Percentiles rank a stretch among this genome's conserved stretches.
Evolutionary conservation across 2,113 vertebrate genomes (phyloP).

Genomic region (Turdus rufiventris): DNA sequence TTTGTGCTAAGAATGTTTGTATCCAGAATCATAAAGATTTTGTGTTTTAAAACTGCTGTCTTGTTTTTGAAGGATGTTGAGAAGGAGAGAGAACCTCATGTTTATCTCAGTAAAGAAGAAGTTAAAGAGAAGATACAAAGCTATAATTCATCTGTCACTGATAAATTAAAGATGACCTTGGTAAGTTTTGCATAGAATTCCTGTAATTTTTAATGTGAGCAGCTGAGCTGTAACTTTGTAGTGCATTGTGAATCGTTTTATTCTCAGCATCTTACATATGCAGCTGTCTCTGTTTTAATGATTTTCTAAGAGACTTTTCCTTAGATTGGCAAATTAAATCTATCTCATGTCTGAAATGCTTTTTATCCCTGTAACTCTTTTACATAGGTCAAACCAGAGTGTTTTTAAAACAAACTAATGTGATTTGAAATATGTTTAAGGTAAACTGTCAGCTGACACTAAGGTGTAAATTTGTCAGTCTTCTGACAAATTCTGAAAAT

Average conservation of each 20-base stretch:
- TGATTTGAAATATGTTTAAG: neutral
- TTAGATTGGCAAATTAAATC: neutral
- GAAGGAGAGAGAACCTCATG: constrained; percentile 84
- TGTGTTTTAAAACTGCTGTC: neutral
- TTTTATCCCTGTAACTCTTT: neutral
- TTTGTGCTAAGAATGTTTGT: neutral
- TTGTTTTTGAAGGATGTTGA: constrained; percentile 85
- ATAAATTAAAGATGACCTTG: constrained; percentile 95
- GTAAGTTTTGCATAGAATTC: constrained; percentile 70
- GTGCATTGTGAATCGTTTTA: neutral
- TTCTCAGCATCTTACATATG: neutral
- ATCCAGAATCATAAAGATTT: neutral
- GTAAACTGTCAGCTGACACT: neutral
- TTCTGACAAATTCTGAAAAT: neutral
- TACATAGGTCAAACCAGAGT: neutral
- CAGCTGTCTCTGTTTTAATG: neutral
- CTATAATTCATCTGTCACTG: constrained; percentile 87
- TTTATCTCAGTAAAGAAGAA: constrained; percentile 89
- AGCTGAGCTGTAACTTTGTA: neutral
- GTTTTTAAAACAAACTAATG: neutral
- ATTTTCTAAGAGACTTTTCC: neutral
- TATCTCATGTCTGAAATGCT: neutral
- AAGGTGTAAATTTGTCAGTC: neutral
- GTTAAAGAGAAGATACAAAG: constrained; percentile 85
- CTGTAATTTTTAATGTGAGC: neutral